These are phyloP conservation scores for Bactericera cockerelli DNA, from an alignment of 1,140 invertebrate species.

Conservation along the genomic window DNA sequence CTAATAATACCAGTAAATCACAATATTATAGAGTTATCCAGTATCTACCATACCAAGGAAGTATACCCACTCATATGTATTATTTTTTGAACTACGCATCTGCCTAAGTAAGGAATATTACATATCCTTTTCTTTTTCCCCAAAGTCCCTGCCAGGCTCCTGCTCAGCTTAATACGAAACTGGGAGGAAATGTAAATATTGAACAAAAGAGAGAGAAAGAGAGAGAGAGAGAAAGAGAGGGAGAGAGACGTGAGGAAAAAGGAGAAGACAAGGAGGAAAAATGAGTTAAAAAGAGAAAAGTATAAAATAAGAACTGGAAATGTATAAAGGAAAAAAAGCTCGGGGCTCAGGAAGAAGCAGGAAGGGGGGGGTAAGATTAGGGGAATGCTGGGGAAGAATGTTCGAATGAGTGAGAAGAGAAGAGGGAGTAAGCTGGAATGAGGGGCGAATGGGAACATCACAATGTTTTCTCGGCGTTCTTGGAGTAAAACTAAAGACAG, in stretches of 20 bases:
- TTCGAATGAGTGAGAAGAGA: too few species aligned
- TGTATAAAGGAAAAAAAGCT: constrained; percentile 7
- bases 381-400: too few species aligned
- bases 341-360: not conserved
- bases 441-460: too few species aligned
- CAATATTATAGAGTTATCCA: too few species aligned
- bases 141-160: not conserved
- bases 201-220: not conserved
- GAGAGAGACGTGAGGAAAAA: not conserved
- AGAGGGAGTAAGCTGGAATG: too few species aligned
- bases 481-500: too few species aligned
- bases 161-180: not conserved
- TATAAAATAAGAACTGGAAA: constrained; percentile 4
- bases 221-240: not conserved
- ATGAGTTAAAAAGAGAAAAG: constrained; percentile 2
- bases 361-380: not conserved
- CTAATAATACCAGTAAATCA: too few species aligned
- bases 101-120: constrained; percentile 1
- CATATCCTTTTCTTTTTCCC: not conserved
- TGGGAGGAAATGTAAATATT: constrained; percentile 8
- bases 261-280: not conserved
- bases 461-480: too few species aligned
- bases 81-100: too few species aligned
- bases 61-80: too few species aligned
- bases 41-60: too few species aligned